Percentiles rank a stretch among this genome's conserved stretches.
These are phyloP conservation scores for Muscina levida DNA, from an alignment of 2,888 invertebrate genomes.

Conservation along the genomic window DNA sequence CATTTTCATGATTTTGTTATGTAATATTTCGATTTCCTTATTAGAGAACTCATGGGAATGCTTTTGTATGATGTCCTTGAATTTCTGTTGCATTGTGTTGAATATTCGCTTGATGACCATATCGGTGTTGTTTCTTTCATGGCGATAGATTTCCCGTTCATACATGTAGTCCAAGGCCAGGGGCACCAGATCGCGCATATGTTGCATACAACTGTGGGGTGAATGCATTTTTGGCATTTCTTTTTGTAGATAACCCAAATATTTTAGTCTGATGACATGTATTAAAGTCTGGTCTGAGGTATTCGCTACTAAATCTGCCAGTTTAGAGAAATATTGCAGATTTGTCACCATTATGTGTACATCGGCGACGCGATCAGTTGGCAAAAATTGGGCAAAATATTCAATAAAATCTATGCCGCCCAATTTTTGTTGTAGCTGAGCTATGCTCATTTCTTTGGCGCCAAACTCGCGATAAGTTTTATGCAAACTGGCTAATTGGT, in stretches of 20 bases:
- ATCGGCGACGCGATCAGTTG: conserved; percentile 5
- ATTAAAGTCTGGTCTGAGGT: conserved; percentile 44
- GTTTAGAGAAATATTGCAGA: conserved; percentile 54
- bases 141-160: conserved; percentile 69
- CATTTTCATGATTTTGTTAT: conserved; percentile 68
- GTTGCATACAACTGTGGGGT: conserved; percentile 69
- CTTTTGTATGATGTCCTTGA: conserved; percentile 63
- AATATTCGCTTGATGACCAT: conserved; percentile 70
- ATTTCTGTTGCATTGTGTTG: conserved; percentile 68
- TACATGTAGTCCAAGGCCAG: conserved; percentile 73
- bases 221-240: conserved; percentile 49
- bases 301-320: conserved; percentile 58
- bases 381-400: conserved; percentile 39
- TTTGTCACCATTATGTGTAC: conserved; percentile 60
- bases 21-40: conserved; percentile 64
- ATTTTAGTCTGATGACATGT: conserved; percentile 64
- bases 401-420: conserved; percentile 20
- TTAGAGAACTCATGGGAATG: conserved; percentile 68
- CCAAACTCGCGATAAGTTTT: conserved; percentile 43
- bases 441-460: conserved; percentile 58
- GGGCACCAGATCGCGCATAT: conserved; percentile 72
- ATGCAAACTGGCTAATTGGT: conserved; percentile 37
- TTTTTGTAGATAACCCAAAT: conserved; percentile 60
- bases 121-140: conserved; percentile 67
- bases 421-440: conserved; percentile 48